A percentile compares a stretch with the other conserved stretches of the same genome.
Evolutionary conservation across 2,113 vertebrate genomes (phyloP).

Genomic region (Morone saxatilis): DNA sequence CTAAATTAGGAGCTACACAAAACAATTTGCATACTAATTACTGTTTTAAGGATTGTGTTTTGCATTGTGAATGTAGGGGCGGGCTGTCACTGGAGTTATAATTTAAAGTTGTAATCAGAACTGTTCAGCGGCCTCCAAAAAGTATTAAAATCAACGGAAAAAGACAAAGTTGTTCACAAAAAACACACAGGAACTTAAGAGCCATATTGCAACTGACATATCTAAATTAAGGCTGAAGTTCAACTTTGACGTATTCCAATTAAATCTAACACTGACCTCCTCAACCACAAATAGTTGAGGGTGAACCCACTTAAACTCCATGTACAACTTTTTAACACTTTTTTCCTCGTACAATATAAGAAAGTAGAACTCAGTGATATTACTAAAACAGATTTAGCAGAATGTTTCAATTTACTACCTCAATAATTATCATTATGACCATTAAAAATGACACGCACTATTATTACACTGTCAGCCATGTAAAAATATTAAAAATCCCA

Average conservation of each 20-base stretch:
- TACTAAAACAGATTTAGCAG: neutral
- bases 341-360: neutral
- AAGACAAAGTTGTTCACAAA: constrained; percentile 1
- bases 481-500: neutral
- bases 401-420: neutral
- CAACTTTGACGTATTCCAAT: constrained; percentile 34
- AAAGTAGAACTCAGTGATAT: neutral
- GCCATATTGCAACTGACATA: constrained; percentile 11
- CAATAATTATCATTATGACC: neutral
- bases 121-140: constrained; percentile 18
- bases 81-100: constrained; percentile 8
- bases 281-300: constrained; percentile 4
- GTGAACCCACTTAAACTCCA: constrained; percentile 40
- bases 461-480: neutral
- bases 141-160: constrained; percentile 14
- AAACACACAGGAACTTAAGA: neutral
- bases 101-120: constrained; percentile 21
- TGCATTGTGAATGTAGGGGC: constrained; percentile 35
- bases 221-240: constrained; percentile 31
- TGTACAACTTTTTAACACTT: constrained; percentile 32
- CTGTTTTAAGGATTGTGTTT: constrained; percentile 52
- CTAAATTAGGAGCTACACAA: constrained; percentile 61
- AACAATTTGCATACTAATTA: constrained; percentile 79
- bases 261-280: constrained; percentile 29
- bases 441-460: neutral